phyloP scores from a whole-genome alignment of 2,888 invertebrate genomes.

The Yponomeuta cagnagella region DNA sequence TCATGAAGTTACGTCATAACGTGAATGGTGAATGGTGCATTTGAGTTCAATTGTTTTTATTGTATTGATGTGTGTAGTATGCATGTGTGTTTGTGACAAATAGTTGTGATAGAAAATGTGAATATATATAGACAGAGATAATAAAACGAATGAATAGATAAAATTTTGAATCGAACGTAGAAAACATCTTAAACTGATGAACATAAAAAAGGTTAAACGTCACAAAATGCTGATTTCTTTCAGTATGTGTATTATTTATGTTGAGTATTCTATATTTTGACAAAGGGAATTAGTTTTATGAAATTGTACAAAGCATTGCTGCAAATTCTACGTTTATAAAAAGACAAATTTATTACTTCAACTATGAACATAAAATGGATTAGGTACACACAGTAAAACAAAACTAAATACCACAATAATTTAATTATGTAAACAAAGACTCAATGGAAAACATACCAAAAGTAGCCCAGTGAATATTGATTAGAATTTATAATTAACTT shows the following conservation, averaged over 20 bases:
- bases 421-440: background rate
- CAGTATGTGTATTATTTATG: conserved; percentile 54
- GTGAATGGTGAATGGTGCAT: background rate
- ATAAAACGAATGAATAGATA: conserved; percentile 28
- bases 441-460: background rate
- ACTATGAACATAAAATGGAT: conserved; percentile 43
- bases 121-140: conserved; percentile 13
- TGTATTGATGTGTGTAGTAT: background rate
- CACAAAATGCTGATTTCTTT: conserved; percentile 34
- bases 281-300: conserved; percentile 59
- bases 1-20: background rate
- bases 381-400: conserved; percentile 54
- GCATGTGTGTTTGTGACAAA: background rate
- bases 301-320: conserved; percentile 57
- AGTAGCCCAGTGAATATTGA: no score
- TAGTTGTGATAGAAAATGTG: conserved; percentile 4
- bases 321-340: conserved; percentile 61
- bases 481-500: no score
- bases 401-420: conserved; percentile 5
- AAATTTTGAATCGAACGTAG: conserved; percentile 33
- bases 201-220: conserved; percentile 16
- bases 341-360: conserved; percentile 28
- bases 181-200: conserved; percentile 64
- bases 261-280: conserved; percentile 47
- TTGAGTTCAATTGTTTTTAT: background rate